These are phyloP conservation scores for Drosophila borealis DNA, from an alignment of 2,888 invertebrate genomes.

Conservation along the genomic window DNA sequence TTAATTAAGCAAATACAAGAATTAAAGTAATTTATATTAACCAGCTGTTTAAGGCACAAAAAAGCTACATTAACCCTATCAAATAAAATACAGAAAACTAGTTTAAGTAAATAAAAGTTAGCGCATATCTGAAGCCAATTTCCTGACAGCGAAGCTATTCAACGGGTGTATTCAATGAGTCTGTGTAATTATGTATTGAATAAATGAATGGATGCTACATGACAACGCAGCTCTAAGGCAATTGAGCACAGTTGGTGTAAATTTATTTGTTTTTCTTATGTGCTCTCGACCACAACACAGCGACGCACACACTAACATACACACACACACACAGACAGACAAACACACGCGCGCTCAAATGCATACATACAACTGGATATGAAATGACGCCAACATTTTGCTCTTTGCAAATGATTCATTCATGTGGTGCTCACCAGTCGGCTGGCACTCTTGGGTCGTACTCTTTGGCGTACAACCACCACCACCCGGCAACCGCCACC, in stretches of 20 bases:
- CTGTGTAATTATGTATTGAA: constrained; percentile 46
- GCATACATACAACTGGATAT: constrained; percentile 34
- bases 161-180: neutral
- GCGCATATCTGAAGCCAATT: too few relatives aligned
- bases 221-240: constrained; percentile 37
- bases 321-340: constrained; percentile 7
- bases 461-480: constrained; percentile 23
- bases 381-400: constrained; percentile 73
- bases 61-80: too few relatives aligned
- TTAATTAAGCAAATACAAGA: too few relatives aligned
- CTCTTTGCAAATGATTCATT: constrained; percentile 74
- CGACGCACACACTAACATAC: neutral
- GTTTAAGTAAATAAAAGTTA: neutral
- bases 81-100: neutral
- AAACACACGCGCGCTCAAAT: constrained; percentile 14
- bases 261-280: constrained; percentile 6
- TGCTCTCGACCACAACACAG: constrained; percentile 3
- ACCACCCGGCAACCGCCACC: constrained; percentile 8
- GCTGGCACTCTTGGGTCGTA: constrained; percentile 20
- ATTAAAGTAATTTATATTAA: too few relatives aligned
- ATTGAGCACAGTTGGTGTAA: constrained; percentile 29
- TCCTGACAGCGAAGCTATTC: neutral
- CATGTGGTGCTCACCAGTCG: constrained; percentile 56
- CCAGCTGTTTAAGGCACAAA: too few relatives aligned
- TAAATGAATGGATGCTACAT: constrained; percentile 42